Evolutionary conservation across 2,113 vertebrate genomes (phyloP).

Genomic region (Anguilla japonica): DNA sequence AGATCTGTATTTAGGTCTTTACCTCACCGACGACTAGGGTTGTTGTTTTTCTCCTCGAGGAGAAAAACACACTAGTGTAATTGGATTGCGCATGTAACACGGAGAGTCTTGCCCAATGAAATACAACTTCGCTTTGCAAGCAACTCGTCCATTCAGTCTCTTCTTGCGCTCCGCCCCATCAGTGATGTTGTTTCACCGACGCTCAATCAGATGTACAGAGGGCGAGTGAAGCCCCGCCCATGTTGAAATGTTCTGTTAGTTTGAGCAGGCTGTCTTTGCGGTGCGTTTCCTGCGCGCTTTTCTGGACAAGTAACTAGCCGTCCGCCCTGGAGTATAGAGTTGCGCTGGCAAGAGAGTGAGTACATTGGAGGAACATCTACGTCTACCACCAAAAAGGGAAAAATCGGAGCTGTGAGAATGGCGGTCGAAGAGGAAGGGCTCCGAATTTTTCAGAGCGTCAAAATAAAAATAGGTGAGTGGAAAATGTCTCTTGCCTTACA

Average conservation of each 20-base stretch:
- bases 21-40: neutral
- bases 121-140: neutral
- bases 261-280: conserved; percentile 37
- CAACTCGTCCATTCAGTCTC: conserved; percentile 19
- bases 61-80: neutral
- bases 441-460: conserved; percentile 93
- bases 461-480: conserved; percentile 91
- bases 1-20: neutral
- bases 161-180: conserved; percentile 13
- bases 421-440: conserved; percentile 95
- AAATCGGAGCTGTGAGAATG: conserved; percentile 70
- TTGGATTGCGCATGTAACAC: neutral
- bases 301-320: conserved; percentile 59
- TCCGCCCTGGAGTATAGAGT: conserved; percentile 59
- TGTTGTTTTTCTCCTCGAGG: neutral
- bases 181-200: conserved; percentile 2
- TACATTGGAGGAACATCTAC: conserved; percentile 51
- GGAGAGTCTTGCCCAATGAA: neutral
- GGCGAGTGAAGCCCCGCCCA: conserved; percentile 44
- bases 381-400: conserved; percentile 46
- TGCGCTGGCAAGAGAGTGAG: conserved; percentile 55
- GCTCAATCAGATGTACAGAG: conserved; percentile 38
- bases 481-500: conserved; percentile 42
- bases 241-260: conserved; percentile 36
- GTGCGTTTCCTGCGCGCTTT: conserved; percentile 43